Percentiles rank a stretch among this genome's conserved stretches.
These are phyloP conservation scores for Rutilus rutilus DNA, from an alignment of 2,113 vertebrate species.

Conservation along the genomic window DNA sequence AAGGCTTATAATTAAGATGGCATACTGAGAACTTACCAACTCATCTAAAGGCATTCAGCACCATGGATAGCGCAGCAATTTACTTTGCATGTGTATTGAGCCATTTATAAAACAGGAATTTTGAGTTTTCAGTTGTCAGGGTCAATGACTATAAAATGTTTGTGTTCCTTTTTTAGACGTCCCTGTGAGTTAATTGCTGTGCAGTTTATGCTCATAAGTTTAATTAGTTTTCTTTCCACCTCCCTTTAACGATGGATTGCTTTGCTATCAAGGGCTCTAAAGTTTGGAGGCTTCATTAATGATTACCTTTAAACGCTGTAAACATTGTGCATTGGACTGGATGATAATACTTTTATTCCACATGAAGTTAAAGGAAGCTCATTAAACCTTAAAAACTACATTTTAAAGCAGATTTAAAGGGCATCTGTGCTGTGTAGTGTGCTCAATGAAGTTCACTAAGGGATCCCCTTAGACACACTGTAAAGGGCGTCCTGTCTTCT, in stretches of 20 bases:
- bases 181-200: conserved; percentile 6
- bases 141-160: background rate
- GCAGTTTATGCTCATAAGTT: conserved; percentile 15
- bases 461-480: conserved; percentile 63
- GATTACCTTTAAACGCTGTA: background rate
- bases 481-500: conserved; percentile 61
- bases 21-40: background rate
- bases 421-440: background rate
- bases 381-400: conserved; percentile 26
- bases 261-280: background rate
- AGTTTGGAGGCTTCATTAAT: conserved; percentile 31
- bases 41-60: conserved; percentile 32
- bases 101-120: background rate
- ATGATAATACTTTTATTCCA: background rate
- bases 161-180: background rate
- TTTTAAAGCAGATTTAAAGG: conserved; percentile 15
- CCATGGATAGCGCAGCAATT: conserved; percentile 39
- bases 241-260: background rate
- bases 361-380: conserved; percentile 19
- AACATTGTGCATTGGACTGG: conserved; percentile 12
- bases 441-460: conserved; percentile 54
- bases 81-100: background rate
- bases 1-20: background rate
- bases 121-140: background rate
- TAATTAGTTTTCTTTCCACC: background rate